phyloP scores from a whole-genome alignment of 2,113 vertebrate species.

The Lutjanus erythropterus region DNA sequence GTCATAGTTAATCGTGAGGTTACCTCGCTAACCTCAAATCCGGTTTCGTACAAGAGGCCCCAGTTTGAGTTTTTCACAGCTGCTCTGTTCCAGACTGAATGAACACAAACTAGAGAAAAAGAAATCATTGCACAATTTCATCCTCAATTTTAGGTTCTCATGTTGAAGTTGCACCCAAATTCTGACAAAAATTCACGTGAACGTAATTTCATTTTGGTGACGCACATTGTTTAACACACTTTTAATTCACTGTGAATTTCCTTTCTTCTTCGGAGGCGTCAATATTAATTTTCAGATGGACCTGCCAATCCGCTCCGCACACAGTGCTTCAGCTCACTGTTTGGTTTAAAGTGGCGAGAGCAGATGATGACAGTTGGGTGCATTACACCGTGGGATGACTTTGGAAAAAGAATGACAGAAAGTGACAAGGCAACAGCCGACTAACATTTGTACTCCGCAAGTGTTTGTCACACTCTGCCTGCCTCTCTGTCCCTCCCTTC shows the following conservation, averaged over 20 bases:
- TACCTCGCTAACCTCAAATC: no score
- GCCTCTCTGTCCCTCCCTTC: no score
- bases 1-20: no score
- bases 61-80: not conserved
- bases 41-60: no score
- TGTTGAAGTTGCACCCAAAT: not conserved
- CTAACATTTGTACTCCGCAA: slow-evolving; percentile 50
- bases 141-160: no score
- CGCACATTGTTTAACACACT: not conserved
- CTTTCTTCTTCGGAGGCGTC: not conserved
- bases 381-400: slow-evolving; percentile 48
- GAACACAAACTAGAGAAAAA: not conserved
- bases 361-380: slow-evolving; percentile 64
- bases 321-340: slow-evolving; percentile 13
- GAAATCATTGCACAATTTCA: not conserved
- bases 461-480: no score
- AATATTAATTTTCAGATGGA: slow-evolving; percentile 7
- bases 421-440: slow-evolving; percentile 49
- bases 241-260: not conserved
- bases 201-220: not conserved
- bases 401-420: slow-evolving; percentile 38
- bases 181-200: no score
- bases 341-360: slow-evolving; percentile 31
- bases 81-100: not conserved
- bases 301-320: not conserved